Evolutionary conservation across 2,888 invertebrate species (phyloP).

Genomic region (Diaprepes abbreviatus): DNA sequence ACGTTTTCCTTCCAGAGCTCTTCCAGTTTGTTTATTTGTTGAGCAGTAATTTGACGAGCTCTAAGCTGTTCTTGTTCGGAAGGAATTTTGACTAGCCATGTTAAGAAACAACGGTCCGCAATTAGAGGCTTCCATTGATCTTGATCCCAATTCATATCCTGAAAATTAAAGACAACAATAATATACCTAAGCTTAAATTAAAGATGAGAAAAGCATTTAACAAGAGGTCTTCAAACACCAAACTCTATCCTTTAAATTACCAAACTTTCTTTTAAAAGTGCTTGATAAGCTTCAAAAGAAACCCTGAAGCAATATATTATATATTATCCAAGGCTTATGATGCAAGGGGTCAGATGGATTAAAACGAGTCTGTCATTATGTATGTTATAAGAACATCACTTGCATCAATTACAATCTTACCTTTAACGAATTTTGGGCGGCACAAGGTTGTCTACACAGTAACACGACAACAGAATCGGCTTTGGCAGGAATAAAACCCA

Average conservation of each 20-base stretch:
- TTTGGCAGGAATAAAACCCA: conserved; percentile 99
- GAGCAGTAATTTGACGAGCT: conserved; percentile 96
- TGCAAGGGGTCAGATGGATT: no score
- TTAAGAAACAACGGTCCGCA: conserved; percentile 93
- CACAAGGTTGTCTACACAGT: conserved; percentile 97
- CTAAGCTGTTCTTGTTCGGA: conserved; percentile 96
- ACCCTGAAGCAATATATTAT: no score
- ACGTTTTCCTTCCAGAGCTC: conserved; percentile 99
- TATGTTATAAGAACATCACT: no score
- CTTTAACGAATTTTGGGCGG: conserved; percentile 95
- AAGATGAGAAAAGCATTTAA: no score
- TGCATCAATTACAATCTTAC: no score
- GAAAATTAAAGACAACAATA: conserved; percentile 26
- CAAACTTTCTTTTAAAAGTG: no score
- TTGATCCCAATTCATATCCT: conserved; percentile 99
- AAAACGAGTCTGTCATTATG: no score
- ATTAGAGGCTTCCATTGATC: conserved; percentile 99
- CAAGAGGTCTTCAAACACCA: no score
- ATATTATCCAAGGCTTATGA: no score
- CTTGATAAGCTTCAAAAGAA: no score
- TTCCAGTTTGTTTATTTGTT: conserved; percentile 97
- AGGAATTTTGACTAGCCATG: conserved; percentile 98
- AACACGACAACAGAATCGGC: conserved; percentile 98
- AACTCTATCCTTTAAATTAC: no score
- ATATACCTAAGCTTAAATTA: neutral